These are phyloP conservation scores for Pocota personata DNA, from an alignment of 2,888 invertebrate species.

Conservation along the genomic window DNA sequence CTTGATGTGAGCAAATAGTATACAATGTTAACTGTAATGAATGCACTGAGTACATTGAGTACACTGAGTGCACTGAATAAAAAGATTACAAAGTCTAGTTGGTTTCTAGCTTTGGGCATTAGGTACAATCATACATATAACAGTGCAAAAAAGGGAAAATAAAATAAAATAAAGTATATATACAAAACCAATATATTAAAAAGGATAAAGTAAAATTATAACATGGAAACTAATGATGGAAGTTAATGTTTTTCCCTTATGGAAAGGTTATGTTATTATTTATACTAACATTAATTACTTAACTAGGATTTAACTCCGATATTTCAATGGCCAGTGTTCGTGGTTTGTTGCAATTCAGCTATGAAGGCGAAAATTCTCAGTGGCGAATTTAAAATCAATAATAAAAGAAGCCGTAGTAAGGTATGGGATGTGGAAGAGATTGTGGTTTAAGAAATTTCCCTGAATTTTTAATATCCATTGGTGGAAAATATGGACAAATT, in stretches of 20 bases:
- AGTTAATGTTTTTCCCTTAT: too few species aligned
- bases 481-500: slow-evolving; percentile 61
- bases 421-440: slow-evolving; percentile 63
- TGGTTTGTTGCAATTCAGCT: slow-evolving; percentile 28
- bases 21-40: background rate
- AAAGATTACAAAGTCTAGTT: too few species aligned
- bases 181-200: too few species aligned
- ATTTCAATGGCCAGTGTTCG: slow-evolving; percentile 16
- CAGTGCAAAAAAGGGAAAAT: too few species aligned
- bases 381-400: slow-evolving; percentile 43
- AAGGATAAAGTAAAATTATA: background rate
- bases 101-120: too few species aligned
- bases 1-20: slow-evolving; percentile 7
- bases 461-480: slow-evolving; percentile 58
- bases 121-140: too few species aligned
- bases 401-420: slow-evolving; percentile 53
- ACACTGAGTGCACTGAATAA: too few species aligned
- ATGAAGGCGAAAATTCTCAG: slow-evolving; percentile 58
- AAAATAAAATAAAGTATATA: too few species aligned
- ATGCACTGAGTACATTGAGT: background rate
- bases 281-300: background rate
- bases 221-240: too few species aligned
- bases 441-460: slow-evolving; percentile 53
- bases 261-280: too few species aligned
- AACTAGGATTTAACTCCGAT: slow-evolving; percentile 18